A percentile compares a stretch with the other conserved stretches of the same genome.
Evolutionary conservation across 2,888 invertebrate species (phyloP).

Genomic region (Ophion slaviceki): DNA sequence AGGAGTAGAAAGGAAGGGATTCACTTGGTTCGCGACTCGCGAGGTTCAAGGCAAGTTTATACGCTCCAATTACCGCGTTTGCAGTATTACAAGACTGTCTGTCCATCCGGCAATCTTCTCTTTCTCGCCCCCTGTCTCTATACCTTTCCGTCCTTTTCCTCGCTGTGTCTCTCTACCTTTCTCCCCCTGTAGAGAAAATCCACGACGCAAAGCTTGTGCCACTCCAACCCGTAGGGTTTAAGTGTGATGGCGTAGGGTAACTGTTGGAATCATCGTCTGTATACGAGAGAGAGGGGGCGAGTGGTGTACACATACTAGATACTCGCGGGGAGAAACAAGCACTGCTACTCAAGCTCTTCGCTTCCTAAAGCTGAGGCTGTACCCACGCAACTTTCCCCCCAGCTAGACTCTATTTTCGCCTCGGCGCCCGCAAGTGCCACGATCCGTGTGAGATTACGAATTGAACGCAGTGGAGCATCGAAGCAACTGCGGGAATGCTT

Average conservation of each 20-base stretch:
- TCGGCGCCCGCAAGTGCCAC: slow-evolving; percentile 45
- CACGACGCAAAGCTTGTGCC: slow-evolving; percentile 41
- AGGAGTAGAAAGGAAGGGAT: slow-evolving; percentile 51
- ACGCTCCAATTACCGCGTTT: slow-evolving; percentile 80
- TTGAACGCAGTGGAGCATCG: slow-evolving; percentile 64
- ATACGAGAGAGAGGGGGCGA: background rate
- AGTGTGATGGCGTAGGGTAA: slow-evolving; percentile 4
- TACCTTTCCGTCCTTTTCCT: background rate
- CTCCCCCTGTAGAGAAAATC: slow-evolving; percentile 17
- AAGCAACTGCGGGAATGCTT: slow-evolving; percentile 33
- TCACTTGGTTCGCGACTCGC: slow-evolving; percentile 63
- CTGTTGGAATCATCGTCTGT: slow-evolving; percentile 33
- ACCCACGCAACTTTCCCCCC: slow-evolving; percentile 29
- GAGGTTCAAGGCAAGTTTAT: slow-evolving; percentile 78
- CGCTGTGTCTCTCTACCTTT: too few species aligned
- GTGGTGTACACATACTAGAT: slow-evolving; percentile 1
- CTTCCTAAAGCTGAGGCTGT: slow-evolving; percentile 39
- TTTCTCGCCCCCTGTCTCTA: background rate
- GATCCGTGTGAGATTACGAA: slow-evolving; percentile 65
- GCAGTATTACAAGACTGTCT: slow-evolving; percentile 71
- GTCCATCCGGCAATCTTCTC: slow-evolving; percentile 18
- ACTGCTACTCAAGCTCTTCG: slow-evolving; percentile 26
- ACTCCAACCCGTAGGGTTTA: slow-evolving; percentile 25
- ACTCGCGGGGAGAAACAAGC: slow-evolving; percentile 36
- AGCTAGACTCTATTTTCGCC: slow-evolving; percentile 51